Percentiles rank a stretch among this genome's conserved stretches.
Evolutionary conservation across 2,797 vertebrate species (phyloP).

Genomic region (Heterohyrax brucei): DNA sequence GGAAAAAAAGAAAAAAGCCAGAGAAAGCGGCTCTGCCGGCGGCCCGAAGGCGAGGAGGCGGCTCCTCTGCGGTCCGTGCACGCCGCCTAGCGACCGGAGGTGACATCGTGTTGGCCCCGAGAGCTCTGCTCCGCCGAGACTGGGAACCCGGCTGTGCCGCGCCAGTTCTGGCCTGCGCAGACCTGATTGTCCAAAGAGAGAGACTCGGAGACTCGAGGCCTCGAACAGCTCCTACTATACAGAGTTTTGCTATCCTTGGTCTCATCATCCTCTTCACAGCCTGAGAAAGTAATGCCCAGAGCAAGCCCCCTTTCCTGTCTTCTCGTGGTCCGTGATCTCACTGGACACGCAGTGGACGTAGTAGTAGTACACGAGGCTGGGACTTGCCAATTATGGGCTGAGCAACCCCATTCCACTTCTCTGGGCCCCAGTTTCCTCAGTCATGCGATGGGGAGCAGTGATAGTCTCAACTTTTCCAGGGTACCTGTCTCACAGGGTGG

Average conservation of each 20-base stretch:
- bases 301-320: not conserved
- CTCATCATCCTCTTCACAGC: not conserved
- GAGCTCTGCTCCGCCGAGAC: not conserved
- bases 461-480: not conserved
- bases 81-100: conserved; percentile 69
- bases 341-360: not conserved
- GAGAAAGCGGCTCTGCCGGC: conserved; percentile 74
- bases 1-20: conserved; percentile 69
- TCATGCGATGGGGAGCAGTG: not conserved
- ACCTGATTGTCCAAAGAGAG: not conserved
- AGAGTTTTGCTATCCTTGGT: not conserved
- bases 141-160: fast-evolving
- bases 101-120: not conserved
- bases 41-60: not conserved
- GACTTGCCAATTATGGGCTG: not conserved
- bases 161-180: fast-evolving
- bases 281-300: not conserved
- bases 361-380: not conserved
- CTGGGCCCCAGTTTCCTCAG: not conserved
- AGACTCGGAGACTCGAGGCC: not conserved
- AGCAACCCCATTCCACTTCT: not conserved
- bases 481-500: no score
- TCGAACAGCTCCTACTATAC: not conserved
- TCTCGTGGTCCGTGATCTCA: not conserved
- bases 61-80: conserved; percentile 51